These are phyloP conservation scores for Procavia capensis DNA, from an alignment of 2,113 vertebrate genomes.

Conservation along the genomic window DNA sequence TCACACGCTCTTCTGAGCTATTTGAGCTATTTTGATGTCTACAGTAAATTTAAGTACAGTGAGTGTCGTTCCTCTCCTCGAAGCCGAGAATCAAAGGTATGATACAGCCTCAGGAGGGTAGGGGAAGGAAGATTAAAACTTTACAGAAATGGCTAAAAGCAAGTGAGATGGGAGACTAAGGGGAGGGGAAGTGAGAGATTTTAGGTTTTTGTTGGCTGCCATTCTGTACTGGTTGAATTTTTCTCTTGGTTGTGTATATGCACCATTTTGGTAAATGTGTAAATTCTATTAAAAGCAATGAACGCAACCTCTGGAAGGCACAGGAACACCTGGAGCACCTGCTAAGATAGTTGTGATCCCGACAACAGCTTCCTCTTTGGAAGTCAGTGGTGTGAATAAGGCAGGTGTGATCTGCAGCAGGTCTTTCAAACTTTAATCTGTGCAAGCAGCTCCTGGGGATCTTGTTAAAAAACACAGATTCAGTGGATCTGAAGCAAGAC, in stretches of 20 bases:
- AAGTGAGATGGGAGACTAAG: neutral
- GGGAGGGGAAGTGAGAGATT: neutral
- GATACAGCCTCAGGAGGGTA: neutral
- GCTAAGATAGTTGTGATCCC: neutral
- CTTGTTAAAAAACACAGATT: neutral
- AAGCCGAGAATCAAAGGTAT: neutral
- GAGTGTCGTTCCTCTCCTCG: neutral
- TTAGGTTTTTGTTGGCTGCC: neutral
- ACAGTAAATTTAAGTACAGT: neutral
- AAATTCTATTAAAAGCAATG: constrained; percentile 1
- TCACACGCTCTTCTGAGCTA: neutral
- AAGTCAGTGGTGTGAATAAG: neutral
- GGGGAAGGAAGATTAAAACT: neutral
- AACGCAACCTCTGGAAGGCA: neutral
- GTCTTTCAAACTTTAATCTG: neutral
- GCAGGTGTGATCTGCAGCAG: neutral
- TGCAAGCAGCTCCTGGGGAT: neutral
- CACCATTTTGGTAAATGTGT: neutral
- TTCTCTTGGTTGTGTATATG: neutral
- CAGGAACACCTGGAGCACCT: neutral
- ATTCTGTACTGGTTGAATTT: neutral
- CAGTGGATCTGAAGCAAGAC: neutral
- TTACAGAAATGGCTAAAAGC: neutral
- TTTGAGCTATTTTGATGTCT: neutral
- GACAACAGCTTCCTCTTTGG: neutral